Conservation (phyloP, 2,888 invertebrate genomes). For the Caprella mutica region DNA sequence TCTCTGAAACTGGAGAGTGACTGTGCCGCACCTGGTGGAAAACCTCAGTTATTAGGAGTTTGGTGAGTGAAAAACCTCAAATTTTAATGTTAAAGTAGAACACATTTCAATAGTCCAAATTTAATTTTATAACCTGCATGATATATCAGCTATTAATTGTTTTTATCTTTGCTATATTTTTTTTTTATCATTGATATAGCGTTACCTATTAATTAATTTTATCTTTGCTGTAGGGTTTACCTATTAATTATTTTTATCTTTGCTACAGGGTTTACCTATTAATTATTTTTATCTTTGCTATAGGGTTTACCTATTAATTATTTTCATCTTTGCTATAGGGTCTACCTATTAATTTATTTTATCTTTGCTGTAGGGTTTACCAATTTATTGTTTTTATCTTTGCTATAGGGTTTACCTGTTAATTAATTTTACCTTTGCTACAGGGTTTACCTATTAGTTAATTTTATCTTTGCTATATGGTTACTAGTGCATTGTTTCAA, state of each 20-base stretch:
- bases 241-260: neutral
- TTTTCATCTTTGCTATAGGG: no score
- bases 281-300: neutral
- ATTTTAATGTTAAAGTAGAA: no score
- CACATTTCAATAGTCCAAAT: neutral
- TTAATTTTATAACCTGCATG: neutral
- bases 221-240: no score
- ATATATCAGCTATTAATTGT: neutral
- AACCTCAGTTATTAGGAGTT: conserved; percentile 44
- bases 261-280: neutral
- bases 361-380: neutral
- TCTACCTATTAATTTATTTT: neutral
- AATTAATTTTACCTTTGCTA: no score
- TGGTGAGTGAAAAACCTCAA: conserved; percentile 37
- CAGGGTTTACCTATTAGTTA: no score
- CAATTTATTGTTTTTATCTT: neutral
- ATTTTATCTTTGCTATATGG: no score
- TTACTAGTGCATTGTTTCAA: no score
- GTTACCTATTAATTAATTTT: no score
- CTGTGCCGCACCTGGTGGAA: conserved; percentile 45
- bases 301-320: no score
- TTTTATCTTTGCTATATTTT: neutral
- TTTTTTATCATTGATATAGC: neutral
- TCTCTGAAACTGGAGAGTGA: conserved; percentile 43
- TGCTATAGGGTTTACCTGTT: no score